These are phyloP conservation scores for Amiota minor DNA, from an alignment of 2,888 invertebrate species.

Conservation along the genomic window DNA sequence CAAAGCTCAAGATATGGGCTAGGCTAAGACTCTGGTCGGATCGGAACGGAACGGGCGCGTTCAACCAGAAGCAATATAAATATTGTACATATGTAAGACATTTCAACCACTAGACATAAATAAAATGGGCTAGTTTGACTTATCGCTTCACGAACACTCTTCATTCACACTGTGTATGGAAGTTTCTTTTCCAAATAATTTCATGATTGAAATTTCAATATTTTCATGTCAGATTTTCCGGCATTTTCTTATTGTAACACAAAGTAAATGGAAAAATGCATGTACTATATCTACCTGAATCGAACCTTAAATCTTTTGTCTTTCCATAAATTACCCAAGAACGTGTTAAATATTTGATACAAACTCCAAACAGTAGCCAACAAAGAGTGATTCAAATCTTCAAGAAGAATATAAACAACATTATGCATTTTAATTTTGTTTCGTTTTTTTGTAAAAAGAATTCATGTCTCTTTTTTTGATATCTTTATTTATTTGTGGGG, in stretches of 20 bases:
- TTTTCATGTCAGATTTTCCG: not conserved
- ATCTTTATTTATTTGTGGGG: constrained; percentile 4
- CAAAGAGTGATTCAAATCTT: constrained; percentile 53
- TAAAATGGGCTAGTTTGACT: constrained; percentile 3
- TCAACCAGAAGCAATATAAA: no score
- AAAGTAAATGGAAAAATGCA: no score
- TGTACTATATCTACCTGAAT: no score
- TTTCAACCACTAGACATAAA: not conserved
- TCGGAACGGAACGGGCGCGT: not conserved
- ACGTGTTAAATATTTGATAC: constrained; percentile 45
- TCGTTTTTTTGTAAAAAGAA: not conserved
- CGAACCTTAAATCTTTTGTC: constrained; percentile 29
- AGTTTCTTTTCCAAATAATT: not conserved
- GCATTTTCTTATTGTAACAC: constrained; percentile 15
- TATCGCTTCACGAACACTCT: not conserved
- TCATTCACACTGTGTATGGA: no score
- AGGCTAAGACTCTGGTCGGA: constrained; percentile 27
- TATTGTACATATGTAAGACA: constrained; percentile 1
- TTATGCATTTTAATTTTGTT: constrained; percentile 60
- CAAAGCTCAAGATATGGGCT: constrained; percentile 27
- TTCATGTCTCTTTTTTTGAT: not conserved
- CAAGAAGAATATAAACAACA: constrained; percentile 41
- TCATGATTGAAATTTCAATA: not conserved
- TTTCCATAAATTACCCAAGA: constrained; percentile 40
- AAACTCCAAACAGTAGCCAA: constrained; percentile 49